phyloP scores from a whole-genome alignment of 2,797 vertebrate genomes.

The Tympanoctomys barrerae region DNA sequence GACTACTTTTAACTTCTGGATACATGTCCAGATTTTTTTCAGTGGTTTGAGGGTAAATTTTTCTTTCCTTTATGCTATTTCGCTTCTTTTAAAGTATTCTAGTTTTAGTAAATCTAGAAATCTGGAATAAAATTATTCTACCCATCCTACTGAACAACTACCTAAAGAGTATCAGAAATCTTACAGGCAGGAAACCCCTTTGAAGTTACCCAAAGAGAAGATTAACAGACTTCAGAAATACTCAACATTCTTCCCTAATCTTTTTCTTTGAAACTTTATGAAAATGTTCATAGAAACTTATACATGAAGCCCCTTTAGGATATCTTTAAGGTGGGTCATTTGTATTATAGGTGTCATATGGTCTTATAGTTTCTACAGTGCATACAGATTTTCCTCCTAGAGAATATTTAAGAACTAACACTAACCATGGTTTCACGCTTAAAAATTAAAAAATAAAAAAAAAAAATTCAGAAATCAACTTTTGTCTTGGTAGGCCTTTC shows the following conservation, averaged over 20 bases:
- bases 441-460: not conserved
- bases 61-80: not conserved
- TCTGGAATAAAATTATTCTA: not conserved
- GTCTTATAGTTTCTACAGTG: not conserved
- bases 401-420: slow-evolving; percentile 37
- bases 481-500: not conserved
- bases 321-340: not conserved
- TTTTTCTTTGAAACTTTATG: not conserved
- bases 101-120: not conserved
- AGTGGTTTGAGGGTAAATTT: not conserved
- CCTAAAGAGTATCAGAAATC: not conserved
- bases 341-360: not conserved
- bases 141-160: not conserved
- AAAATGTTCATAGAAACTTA: not conserved
- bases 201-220: not conserved
- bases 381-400: not conserved
- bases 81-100: not conserved
- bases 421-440: not conserved
- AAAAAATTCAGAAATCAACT: not conserved
- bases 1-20: slow-evolving; percentile 26
- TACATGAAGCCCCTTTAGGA: not conserved
- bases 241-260: not conserved
- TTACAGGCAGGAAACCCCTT: not conserved
- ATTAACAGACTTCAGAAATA: not conserved
- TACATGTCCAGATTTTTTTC: not conserved